These are phyloP conservation scores for Spermophilus dauricus DNA, from an alignment of 2,113 vertebrate genomes.

Conservation along the genomic window DNA sequence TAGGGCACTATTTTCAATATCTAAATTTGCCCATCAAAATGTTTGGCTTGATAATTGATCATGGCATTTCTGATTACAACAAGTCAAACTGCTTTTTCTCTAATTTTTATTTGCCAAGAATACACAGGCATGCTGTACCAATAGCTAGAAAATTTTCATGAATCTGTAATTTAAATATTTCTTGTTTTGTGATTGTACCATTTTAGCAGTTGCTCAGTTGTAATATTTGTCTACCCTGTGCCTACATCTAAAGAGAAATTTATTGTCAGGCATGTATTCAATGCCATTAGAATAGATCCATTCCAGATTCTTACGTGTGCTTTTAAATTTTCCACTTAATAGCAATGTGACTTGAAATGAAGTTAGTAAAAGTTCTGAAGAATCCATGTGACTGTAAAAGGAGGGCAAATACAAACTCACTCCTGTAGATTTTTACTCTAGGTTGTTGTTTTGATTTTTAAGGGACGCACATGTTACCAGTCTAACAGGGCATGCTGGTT, in stretches of 20 bases:
- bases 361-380: not conserved
- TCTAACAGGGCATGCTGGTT: not conserved
- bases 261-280: not conserved
- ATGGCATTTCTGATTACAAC: not conserved
- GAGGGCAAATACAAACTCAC: not conserved
- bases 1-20: not conserved
- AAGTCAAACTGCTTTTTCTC: not conserved
- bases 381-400: not conserved
- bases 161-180: not conserved
- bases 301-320: not conserved
- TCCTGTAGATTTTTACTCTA: not conserved
- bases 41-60: not conserved
- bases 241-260: not conserved
- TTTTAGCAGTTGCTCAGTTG: not conserved
- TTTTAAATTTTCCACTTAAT: not conserved
- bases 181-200: not conserved
- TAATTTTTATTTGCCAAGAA: not conserved
- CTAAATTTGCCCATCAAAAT: not conserved
- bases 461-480: not conserved
- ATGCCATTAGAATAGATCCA: not conserved
- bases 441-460: not conserved
- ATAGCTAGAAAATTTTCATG: not conserved
- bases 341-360: slow-evolving; percentile 4
- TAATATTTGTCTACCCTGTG: not conserved
- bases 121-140: not conserved